Percentiles rank a stretch among this genome's conserved stretches.
phyloP scores from a whole-genome alignment of 1,140 invertebrate genomes.

The Eriosoma lanigerum region DNA sequence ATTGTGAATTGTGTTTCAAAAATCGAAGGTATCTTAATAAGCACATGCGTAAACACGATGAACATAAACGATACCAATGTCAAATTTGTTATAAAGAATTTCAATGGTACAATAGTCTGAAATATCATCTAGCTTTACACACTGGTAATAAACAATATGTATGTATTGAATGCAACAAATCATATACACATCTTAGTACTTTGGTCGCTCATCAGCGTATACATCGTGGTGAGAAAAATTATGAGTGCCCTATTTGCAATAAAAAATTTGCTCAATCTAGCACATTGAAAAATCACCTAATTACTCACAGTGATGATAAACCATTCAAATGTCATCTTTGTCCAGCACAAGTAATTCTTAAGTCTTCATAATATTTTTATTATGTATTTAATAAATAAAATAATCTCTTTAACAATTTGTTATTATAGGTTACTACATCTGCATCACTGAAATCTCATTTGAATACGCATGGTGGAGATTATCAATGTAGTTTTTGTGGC shows the following conservation, averaged over 20 bases:
- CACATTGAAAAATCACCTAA: conserved; percentile 8
- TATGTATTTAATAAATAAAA: background rate
- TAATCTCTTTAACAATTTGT: background rate
- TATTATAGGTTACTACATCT: conserved; percentile 13
- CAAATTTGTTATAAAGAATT: conserved; percentile 83
- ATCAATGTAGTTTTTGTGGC: conserved; percentile 40
- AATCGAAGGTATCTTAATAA: conserved; percentile 88
- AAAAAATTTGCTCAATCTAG: conserved; percentile 36
- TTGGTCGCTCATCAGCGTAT: conserved; percentile 77
- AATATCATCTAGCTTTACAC: conserved; percentile 83
- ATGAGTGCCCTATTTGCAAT: conserved; percentile 54
- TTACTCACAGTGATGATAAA: conserved; percentile 25
- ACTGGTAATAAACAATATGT: conserved; percentile 71
- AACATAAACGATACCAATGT: conserved; percentile 70
- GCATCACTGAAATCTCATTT: conserved; percentile 13
- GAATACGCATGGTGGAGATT: conserved; percentile 30
- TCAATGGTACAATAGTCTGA: conserved; percentile 86
- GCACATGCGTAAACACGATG: conserved; percentile 79
- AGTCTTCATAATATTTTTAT: background rate
- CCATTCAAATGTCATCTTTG: conserved; percentile 35
- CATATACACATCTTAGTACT: conserved; percentile 61
- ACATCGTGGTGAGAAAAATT: conserved; percentile 71
- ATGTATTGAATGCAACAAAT: conserved; percentile 57
- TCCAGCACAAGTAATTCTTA: conserved; percentile 28
- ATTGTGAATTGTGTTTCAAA: conserved; percentile 84